phyloP scores from a whole-genome alignment of 2,113 vertebrate species.

The Cavia aperea region DNA sequence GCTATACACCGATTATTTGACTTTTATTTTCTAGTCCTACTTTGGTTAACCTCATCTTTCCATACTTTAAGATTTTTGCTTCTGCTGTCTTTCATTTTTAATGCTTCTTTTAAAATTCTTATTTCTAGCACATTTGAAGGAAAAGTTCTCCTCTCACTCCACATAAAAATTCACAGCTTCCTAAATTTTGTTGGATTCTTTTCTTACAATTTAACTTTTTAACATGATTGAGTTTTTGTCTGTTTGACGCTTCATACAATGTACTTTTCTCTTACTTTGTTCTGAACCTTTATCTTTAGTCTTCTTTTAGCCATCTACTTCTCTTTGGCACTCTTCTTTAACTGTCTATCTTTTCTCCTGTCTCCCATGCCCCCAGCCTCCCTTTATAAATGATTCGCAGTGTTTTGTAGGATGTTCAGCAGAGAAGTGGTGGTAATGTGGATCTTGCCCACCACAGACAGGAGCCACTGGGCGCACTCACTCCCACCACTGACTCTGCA shows the following conservation, averaged over 20 bases:
- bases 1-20: not conserved
- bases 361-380: not conserved
- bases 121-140: not conserved
- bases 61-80: not conserved
- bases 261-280: not conserved
- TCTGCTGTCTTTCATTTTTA: not conserved
- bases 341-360: not conserved
- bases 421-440: too few species aligned
- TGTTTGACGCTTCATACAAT: not conserved
- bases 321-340: not conserved
- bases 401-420: not conserved
- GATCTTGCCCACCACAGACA: not conserved
- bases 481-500: not conserved
- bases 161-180: not conserved
- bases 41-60: not conserved
- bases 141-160: not conserved
- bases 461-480: not conserved
- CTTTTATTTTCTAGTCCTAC: not conserved
- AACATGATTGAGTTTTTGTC: not conserved
- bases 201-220: constrained; percentile 18
- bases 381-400: constrained; percentile 15
- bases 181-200: not conserved
- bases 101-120: not conserved
- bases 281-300: not conserved
- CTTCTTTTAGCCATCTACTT: not conserved